Evolutionary conservation across 2,888 invertebrate genomes (phyloP).

Genomic region (Drosophila prolongata): DNA sequence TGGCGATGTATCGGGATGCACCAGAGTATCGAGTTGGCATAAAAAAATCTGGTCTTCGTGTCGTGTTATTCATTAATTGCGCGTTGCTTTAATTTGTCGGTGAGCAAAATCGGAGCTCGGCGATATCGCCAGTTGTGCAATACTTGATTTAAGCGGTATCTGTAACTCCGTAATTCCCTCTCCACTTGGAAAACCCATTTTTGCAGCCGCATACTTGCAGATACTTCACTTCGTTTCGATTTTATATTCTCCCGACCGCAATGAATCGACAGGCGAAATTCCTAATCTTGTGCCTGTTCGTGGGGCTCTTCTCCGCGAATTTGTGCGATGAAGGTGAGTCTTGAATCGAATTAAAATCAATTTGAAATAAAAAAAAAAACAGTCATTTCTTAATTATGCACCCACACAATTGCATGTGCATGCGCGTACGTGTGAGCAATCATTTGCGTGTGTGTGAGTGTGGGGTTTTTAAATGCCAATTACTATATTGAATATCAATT

Average conservation of each 20-base stretch:
- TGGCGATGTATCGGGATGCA: slow-evolving; percentile 34
- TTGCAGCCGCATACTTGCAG: slow-evolving; percentile 43
- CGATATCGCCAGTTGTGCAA: slow-evolving; percentile 38
- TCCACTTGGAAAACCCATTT: slow-evolving; percentile 20
- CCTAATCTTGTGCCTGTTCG: slow-evolving; percentile 74
- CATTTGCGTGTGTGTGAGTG: slow-evolving; percentile 20
- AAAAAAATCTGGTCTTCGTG: slow-evolving; percentile 24
- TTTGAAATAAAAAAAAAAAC: slow-evolving; percentile 5
- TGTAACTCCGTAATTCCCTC: slow-evolving; percentile 6
- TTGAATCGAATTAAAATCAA: slow-evolving; percentile 8
- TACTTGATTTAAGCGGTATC: slow-evolving; percentile 19
- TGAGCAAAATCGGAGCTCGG: slow-evolving; percentile 15
- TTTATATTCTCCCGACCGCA: slow-evolving; percentile 34
- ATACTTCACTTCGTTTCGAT: slow-evolving; percentile 23
- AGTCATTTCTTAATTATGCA: slow-evolving; percentile 16
- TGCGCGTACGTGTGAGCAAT: slow-evolving; percentile 28
- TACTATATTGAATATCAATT: slow-evolving; percentile 31
- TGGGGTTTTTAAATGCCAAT: slow-evolving; percentile 20
- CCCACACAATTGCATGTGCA: slow-evolving; percentile 14
- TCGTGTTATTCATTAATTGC: slow-evolving; percentile 71
- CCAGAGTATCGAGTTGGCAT: slow-evolving; percentile 18
- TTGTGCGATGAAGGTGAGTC: slow-evolving; percentile 56
- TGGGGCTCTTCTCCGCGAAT: slow-evolving; percentile 71
- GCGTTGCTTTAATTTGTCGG: slow-evolving; percentile 54
- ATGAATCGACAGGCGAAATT: slow-evolving; percentile 77